Conservation (phyloP, 1,140 invertebrate species). For the Drosophila lowei region DNA sequence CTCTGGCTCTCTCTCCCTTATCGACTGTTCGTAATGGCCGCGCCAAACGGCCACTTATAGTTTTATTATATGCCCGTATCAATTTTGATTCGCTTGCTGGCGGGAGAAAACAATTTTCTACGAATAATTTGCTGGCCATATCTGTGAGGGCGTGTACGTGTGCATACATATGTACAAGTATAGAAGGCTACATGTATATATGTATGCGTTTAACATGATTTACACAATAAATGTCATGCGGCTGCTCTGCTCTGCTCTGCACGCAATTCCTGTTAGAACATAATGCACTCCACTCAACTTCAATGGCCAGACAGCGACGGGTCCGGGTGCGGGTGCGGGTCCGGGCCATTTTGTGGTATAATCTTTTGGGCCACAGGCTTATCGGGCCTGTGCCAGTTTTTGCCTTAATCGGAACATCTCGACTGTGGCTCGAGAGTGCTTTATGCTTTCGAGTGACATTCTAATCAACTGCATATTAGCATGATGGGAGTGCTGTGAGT, state of each 20-base stretch:
- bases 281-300: slow-evolving; percentile 47
- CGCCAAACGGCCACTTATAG: slow-evolving; percentile 75
- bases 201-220: slow-evolving; percentile 38
- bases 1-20: slow-evolving; percentile 20
- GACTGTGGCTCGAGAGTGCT: slow-evolving; percentile 13
- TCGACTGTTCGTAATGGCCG: slow-evolving; percentile 66
- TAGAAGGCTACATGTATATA: too few species aligned
- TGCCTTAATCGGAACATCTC: slow-evolving; percentile 36
- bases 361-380: slow-evolving; percentile 37
- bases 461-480: slow-evolving; percentile 78
- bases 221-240: slow-evolving; percentile 54
- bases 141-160: slow-evolving; percentile 42
- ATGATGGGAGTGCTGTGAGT: slow-evolving; percentile 58
- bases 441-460: slow-evolving; percentile 69
- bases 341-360: slow-evolving; percentile 43
- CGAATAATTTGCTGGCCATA: slow-evolving; percentile 54
- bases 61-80: slow-evolving; percentile 68
- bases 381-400: slow-evolving; percentile 58
- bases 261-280: slow-evolving; percentile 50
- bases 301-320: slow-evolving; percentile 18
- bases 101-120: slow-evolving; percentile 63
- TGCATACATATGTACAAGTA: background rate
- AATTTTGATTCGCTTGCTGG: slow-evolving; percentile 66
- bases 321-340: slow-evolving; percentile 19
- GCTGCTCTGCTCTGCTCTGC: slow-evolving; percentile 23